Conservation (phyloP, 1,140 invertebrate genomes). For the Nautilus pompilius region DNA sequence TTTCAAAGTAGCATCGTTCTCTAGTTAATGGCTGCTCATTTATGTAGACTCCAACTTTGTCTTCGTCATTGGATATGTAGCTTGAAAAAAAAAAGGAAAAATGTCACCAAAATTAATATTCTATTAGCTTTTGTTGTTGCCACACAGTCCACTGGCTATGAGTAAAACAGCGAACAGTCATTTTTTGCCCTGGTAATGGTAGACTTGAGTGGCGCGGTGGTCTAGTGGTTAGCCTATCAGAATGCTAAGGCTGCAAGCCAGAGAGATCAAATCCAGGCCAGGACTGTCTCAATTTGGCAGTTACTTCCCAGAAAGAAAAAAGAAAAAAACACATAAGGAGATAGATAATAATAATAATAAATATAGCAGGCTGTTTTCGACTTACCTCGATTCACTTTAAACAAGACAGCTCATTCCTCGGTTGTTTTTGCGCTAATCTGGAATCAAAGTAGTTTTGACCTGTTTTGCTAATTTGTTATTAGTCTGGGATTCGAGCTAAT, state of each 20-base stretch:
- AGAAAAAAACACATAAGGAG: no score
- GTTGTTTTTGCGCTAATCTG: no score
- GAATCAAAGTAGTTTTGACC: no score
- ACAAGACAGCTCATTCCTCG: no score
- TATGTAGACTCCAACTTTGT: constrained; percentile 53
- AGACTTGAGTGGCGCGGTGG: not conserved
- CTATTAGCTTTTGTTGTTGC: not conserved
- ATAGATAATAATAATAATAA: no score
- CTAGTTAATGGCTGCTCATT: constrained; percentile 46
- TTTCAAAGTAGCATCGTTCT: constrained; percentile 57
- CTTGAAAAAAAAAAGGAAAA: constrained; percentile 28
- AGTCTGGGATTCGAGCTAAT: no score
- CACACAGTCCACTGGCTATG: not conserved
- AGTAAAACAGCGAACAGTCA: not conserved
- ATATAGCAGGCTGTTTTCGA: no score
- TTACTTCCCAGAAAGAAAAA: no score
- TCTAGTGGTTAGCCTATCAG: not conserved
- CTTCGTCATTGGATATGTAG: constrained; percentile 45
- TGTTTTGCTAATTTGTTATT: no score
- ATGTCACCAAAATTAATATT: not conserved
- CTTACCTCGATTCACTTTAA: no score
- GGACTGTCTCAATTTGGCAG: no score
- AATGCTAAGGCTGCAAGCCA: not conserved
- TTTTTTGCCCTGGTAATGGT: not conserved
- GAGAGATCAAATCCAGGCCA: not conserved